Percentiles rank a stretch among this genome's conserved stretches.
Conservation (phyloP, 2,797 vertebrate genomes). For the Malurus splendens region DNA sequence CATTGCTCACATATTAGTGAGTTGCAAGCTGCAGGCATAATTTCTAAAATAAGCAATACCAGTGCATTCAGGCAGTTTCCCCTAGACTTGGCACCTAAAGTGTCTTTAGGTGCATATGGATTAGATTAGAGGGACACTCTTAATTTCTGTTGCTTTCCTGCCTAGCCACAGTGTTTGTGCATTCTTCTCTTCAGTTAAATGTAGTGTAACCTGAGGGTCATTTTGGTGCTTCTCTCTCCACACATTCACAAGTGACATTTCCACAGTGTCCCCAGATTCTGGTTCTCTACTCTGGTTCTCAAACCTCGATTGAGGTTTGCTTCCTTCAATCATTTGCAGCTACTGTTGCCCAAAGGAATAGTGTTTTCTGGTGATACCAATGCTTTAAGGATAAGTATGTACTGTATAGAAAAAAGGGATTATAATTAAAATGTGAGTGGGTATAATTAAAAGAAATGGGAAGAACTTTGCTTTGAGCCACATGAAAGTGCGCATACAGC, state of each 20-base stretch:
- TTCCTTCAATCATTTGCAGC: not conserved
- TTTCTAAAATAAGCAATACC: not conserved
- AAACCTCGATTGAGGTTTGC: not conserved
- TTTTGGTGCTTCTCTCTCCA: not conserved
- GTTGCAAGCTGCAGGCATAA: not conserved
- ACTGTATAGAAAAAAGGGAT: not conserved
- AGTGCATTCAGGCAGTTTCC: not conserved
- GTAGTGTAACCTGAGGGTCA: not conserved
- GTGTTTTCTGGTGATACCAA: not conserved
- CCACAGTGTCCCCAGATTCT: not conserved
- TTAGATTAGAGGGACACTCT: not conserved
- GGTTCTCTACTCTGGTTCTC: not conserved
- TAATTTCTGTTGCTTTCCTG: not conserved
- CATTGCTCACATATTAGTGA: not conserved
- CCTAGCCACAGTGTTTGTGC: fast-evolving
- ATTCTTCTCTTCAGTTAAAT: not conserved
- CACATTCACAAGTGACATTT: not conserved
- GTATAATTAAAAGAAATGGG: not conserved
- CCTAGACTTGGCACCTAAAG: not conserved
- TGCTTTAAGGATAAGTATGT: not conserved
- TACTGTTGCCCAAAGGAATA: not conserved
- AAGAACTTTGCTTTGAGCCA: not conserved
- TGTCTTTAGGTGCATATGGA: not conserved
- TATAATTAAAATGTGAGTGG: not conserved
- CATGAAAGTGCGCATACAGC: not conserved